These are phyloP conservation scores for Symphodus melops DNA, from an alignment of 2,113 vertebrate species.

Conservation along the genomic window DNA sequence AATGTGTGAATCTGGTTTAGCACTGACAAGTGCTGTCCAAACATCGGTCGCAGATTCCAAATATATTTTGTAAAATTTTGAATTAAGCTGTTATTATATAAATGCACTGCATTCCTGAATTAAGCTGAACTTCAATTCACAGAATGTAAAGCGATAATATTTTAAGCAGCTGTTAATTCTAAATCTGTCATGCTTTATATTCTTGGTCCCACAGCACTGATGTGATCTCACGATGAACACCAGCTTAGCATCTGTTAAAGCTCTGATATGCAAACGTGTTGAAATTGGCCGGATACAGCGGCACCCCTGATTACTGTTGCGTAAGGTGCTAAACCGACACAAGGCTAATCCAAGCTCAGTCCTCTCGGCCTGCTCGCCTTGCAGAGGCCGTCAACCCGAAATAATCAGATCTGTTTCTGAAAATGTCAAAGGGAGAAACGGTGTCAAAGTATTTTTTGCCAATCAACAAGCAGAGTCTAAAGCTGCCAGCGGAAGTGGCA, in stretches of 20 bases:
- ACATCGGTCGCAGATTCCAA: too few relatives aligned
- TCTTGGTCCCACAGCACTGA: background rate
- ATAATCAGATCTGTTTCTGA: slow-evolving; percentile 10
- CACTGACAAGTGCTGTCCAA: too few relatives aligned
- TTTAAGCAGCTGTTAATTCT: background rate
- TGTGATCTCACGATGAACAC: background rate
- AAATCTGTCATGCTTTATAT: background rate
- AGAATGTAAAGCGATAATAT: background rate
- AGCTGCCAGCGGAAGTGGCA: background rate
- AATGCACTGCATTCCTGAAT: too few relatives aligned
- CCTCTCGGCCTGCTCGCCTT: slow-evolving; percentile 6
- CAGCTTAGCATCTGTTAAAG: slow-evolving; percentile 26
- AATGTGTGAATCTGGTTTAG: too few relatives aligned
- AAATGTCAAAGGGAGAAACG: background rate
- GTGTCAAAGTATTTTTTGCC: background rate
- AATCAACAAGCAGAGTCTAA: background rate
- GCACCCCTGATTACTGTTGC: slow-evolving; percentile 30
- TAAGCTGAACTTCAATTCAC: background rate
- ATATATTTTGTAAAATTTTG: too few relatives aligned
- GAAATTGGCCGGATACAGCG: slow-evolving; percentile 14
- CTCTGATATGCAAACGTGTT: slow-evolving; percentile 11
- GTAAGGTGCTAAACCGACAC: slow-evolving; percentile 18
- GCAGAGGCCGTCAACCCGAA: slow-evolving; percentile 1
- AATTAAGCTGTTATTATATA: too few relatives aligned
- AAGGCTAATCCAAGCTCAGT: slow-evolving; percentile 33